Conservation (phyloP, 2,113 vertebrate species). For the Petromus typicus region DNA sequence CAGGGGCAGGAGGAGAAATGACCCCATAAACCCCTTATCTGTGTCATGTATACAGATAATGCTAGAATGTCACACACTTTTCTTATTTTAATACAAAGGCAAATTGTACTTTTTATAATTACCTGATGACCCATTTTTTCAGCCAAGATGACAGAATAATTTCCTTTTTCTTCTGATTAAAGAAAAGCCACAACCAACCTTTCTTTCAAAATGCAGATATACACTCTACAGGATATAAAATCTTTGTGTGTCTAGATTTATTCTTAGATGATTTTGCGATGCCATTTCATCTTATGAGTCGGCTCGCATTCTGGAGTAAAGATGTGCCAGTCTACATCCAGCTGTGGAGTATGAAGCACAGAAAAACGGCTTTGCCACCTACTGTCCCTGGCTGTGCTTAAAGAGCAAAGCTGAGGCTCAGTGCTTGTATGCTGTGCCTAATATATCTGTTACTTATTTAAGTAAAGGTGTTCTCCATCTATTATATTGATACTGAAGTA, state of each 20-base stretch:
- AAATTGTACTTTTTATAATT: not conserved
- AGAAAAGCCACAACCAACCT: not conserved
- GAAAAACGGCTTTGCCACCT: not conserved
- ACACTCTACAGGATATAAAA: not conserved
- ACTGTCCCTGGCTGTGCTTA: not conserved
- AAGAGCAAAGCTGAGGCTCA: not conserved
- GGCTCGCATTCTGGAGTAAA: not conserved
- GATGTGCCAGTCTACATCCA: fast-evolving
- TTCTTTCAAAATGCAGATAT: not conserved
- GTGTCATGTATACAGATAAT: not conserved
- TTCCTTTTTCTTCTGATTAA: not conserved
- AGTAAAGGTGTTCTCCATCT: not conserved
- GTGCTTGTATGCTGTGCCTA: not conserved
- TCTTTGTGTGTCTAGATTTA: not conserved
- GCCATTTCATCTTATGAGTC: not conserved
- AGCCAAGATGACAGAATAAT: not conserved
- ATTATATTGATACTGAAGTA: not conserved
- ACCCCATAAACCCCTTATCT: not conserved
- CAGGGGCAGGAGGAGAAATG: not conserved
- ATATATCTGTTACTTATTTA: not conserved
- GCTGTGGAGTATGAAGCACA: not conserved
- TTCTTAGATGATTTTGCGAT: not conserved
- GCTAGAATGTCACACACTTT: not conserved
- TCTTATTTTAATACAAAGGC: not conserved
- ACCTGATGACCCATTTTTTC: not conserved